phyloP scores from a whole-genome alignment of 1,140 invertebrate species.

The Reticulitermes speratus region DNA sequence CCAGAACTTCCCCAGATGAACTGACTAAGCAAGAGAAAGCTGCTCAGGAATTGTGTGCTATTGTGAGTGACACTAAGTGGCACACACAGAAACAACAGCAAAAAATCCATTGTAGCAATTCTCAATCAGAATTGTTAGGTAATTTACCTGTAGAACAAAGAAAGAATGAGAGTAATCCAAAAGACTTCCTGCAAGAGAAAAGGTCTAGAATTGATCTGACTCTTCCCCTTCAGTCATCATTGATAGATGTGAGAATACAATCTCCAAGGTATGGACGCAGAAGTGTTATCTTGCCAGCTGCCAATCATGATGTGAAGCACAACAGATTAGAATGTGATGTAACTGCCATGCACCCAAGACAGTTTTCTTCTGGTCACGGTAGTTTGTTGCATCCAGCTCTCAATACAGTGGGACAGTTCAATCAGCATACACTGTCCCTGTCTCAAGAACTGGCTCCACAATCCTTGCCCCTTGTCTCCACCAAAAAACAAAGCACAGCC shows the following conservation, averaged over 20 bases:
- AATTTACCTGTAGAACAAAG: background rate
- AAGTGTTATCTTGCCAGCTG: constrained; percentile 15
- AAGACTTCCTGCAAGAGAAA: background rate
- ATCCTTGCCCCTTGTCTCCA: background rate
- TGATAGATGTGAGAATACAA: background rate
- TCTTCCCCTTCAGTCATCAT: background rate
- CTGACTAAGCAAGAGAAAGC: constrained; percentile 29
- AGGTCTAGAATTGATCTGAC: background rate
- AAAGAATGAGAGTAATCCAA: background rate
- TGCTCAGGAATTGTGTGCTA: constrained; percentile 32
- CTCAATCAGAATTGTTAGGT: constrained; percentile 18
- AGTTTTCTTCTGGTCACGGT: background rate
- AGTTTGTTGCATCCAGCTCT: background rate
- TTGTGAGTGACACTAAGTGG: constrained; percentile 31
- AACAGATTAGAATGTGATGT: background rate
- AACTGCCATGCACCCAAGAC: background rate
- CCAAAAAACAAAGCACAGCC: constrained; percentile 16
- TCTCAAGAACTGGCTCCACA: background rate
- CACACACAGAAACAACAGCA: background rate
- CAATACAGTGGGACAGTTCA: background rate
- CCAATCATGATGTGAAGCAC: background rate
- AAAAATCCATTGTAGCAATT: constrained; percentile 22
- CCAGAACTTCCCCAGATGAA: constrained; percentile 30
- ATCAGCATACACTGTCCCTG: background rate
- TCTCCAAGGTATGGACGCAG: constrained; percentile 23